Conservation (phyloP, 2,113 vertebrate genomes). For the Tragulus kanchil region DNA sequence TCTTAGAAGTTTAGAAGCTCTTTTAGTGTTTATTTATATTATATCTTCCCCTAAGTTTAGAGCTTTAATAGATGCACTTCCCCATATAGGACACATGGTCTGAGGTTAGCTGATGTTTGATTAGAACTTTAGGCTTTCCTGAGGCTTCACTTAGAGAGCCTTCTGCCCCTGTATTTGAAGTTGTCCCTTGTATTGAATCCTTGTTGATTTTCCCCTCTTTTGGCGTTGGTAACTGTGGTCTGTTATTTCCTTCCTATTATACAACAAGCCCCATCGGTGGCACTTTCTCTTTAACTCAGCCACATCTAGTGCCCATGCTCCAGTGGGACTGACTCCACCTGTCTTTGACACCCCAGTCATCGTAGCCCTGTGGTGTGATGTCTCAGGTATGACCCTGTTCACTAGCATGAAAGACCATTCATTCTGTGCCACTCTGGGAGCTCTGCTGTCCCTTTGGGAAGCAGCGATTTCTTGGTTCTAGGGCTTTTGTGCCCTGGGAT, state of each 20-base stretch:
- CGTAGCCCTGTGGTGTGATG: background rate
- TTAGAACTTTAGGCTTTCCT: conserved; percentile 54
- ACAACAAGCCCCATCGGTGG: background rate
- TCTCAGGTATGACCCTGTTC: background rate
- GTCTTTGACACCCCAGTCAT: background rate
- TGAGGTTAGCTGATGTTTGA: conserved; percentile 51
- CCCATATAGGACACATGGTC: conserved; percentile 7
- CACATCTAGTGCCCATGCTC: conserved; percentile 50
- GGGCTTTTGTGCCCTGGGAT: conserved; percentile 2
- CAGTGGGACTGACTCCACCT: background rate
- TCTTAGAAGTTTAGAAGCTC: conserved; percentile 77
- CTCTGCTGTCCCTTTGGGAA: background rate
- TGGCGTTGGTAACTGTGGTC: background rate
- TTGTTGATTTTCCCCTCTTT: conserved; percentile 4
- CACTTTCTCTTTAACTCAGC: background rate
- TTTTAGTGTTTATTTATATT: conserved; percentile 30
- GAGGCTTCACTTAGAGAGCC: conserved; percentile 40
- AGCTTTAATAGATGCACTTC: conserved; percentile 59
- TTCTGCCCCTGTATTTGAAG: conserved; percentile 33
- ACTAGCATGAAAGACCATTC: background rate
- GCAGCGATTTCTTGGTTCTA: background rate
- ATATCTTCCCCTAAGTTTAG: conserved; percentile 27
- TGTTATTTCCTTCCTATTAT: background rate
- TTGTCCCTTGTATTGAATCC: background rate
- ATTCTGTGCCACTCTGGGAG: background rate